phyloP scores from a whole-genome alignment of 2,113 vertebrate genomes.

The Siniperca knerii region DNA sequence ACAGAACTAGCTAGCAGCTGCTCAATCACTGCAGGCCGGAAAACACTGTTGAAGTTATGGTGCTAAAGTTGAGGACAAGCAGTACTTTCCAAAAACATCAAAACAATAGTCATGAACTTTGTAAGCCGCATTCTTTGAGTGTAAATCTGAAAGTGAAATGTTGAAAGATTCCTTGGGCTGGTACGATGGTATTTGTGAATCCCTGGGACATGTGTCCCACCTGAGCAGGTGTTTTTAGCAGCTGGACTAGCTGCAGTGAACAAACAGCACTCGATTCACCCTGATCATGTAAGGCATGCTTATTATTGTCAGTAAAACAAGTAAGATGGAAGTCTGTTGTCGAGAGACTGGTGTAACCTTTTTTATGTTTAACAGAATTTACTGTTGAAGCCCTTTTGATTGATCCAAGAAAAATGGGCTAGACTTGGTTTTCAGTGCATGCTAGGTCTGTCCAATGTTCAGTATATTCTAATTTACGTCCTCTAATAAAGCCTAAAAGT shows the following conservation, averaged over 20 bases:
- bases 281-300: background rate
- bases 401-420: background rate
- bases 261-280: background rate
- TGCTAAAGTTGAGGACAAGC: background rate
- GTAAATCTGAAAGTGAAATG: background rate
- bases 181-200: background rate
- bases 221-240: background rate
- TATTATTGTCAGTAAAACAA: background rate
- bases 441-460: background rate
- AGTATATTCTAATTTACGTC: background rate
- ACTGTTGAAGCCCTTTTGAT: background rate
- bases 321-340: no score
- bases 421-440: background rate
- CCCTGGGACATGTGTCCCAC: background rate
- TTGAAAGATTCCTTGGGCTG: background rate
- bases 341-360: background rate
- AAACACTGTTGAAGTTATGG: no score
- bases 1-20: background rate
- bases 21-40: background rate
- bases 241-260: background rate
- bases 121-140: background rate
- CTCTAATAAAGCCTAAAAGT: background rate
- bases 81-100: background rate
- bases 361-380: background rate
- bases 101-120: background rate